Percentiles rank a stretch among this genome's conserved stretches.
These are phyloP conservation scores for Scaptomyza cyrtandrae DNA, from an alignment of 2,888 invertebrate species.

Conservation along the genomic window DNA sequence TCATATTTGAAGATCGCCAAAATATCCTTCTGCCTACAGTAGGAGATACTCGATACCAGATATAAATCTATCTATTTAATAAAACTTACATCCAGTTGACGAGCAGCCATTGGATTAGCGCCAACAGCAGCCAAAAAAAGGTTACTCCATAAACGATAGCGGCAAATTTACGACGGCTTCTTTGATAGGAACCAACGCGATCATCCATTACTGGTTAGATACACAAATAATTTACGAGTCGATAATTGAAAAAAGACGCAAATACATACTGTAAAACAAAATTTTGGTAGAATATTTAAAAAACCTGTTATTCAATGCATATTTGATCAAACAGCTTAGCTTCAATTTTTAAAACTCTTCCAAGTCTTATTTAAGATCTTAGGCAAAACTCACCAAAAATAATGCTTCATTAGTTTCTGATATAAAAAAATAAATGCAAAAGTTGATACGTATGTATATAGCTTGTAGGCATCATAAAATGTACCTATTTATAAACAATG, in stretches of 20 bases:
- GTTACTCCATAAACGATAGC: constrained; percentile 59
- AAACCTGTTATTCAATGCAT: constrained; percentile 8
- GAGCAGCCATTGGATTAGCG: constrained; percentile 62
- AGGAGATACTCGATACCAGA: not conserved
- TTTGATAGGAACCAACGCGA: constrained; percentile 45
- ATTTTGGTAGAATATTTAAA: not conserved
- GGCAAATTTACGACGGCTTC: constrained; percentile 65
- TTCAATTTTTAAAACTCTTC: not conserved
- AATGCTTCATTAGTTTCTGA: not conserved
- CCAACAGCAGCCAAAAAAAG: constrained; percentile 50
- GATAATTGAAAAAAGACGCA: not conserved
- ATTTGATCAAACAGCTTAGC: constrained; percentile 11
- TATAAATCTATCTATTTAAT: not conserved
- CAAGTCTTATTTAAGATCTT: not conserved
- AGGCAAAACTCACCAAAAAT: not conserved
- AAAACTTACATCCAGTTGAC: constrained; percentile 53
- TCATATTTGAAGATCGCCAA: constrained; percentile 5
- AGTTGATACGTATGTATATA: not conserved
- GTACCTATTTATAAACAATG: not conserved
- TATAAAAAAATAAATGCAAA: too few species aligned
- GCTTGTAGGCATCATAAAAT: not conserved
- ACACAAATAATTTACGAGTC: constrained; percentile 24
- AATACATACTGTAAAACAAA: not conserved
- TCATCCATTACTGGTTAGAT: constrained; percentile 25
- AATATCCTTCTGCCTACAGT: constrained; percentile 7